A percentile compares a stretch with the other conserved stretches of the same genome.
These are phyloP conservation scores for Synergus laeviventris DNA, from an alignment of 2,888 invertebrate genomes.

Conservation along the genomic window DNA sequence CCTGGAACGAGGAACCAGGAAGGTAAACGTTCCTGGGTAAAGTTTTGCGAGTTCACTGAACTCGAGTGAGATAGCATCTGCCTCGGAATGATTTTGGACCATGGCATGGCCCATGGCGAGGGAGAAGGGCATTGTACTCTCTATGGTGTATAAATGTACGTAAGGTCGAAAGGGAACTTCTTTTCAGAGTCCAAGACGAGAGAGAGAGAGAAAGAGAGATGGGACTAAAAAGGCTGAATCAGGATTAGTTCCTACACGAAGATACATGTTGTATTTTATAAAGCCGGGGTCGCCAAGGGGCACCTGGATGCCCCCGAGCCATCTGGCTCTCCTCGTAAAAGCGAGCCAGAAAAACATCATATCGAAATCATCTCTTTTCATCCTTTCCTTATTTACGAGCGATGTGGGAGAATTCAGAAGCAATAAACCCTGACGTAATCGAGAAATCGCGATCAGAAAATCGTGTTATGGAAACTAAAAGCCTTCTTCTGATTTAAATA, in stretches of 20 bases:
- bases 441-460: conserved; percentile 19
- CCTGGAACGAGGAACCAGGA: not conserved
- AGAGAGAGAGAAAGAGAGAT: conserved; percentile 36
- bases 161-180: conserved; percentile 13
- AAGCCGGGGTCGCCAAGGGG: conserved; percentile 14
- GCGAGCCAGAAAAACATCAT: conserved; percentile 20
- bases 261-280: conserved; percentile 26
- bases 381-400: conserved; percentile 25
- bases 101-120: not conserved
- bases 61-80: conserved; percentile 8
- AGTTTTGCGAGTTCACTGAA: conserved; percentile 28
- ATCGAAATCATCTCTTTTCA: conserved; percentile 20
- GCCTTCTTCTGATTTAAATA: conserved; percentile 13
- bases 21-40: conserved; percentile 34
- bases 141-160: not conserved
- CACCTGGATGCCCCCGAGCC: conserved; percentile 16
- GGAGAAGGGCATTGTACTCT: conserved; percentile 36
- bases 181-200: conserved; percentile 32
- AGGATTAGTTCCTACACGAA: conserved; percentile 22
- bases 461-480: conserved; percentile 32
- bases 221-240: conserved; percentile 9
- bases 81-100: conserved; percentile 34
- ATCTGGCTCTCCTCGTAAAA: conserved; percentile 34
- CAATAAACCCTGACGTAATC: conserved; percentile 35
- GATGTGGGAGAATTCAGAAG: conserved; percentile 34